Conservation (phyloP, 2,888 invertebrate species). For the Sceliomorpha sp. region DNA sequence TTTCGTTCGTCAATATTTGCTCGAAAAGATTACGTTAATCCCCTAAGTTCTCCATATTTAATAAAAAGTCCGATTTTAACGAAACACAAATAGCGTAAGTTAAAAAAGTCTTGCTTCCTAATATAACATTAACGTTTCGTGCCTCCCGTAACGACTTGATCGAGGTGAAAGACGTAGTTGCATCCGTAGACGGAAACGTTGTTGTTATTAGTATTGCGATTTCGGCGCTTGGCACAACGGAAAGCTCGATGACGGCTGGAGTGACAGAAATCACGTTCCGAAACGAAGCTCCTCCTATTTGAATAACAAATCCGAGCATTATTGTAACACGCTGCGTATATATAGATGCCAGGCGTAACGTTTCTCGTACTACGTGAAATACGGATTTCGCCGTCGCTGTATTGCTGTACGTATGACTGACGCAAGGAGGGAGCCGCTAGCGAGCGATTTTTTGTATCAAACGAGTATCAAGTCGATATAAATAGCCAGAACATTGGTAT, state of each 20-base stretch:
- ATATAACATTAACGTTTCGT: too few relatives aligned
- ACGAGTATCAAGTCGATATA: too few relatives aligned
- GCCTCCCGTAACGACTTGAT: too few relatives aligned
- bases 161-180: not conserved
- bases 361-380: constrained; percentile 33
- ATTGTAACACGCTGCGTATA: constrained; percentile 39
- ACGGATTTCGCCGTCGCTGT: constrained; percentile 25
- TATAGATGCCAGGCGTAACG: constrained; percentile 27
- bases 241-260: constrained; percentile 48
- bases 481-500: too few relatives aligned
- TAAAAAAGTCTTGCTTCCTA: too few relatives aligned
- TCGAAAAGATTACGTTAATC: too few relatives aligned
- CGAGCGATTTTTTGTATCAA: too few relatives aligned
- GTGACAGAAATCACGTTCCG: constrained; percentile 52
- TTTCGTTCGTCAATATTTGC: too few relatives aligned
- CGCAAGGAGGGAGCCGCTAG: constrained; percentile 4
- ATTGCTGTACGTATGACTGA: constrained; percentile 26
- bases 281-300: constrained; percentile 49
- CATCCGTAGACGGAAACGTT: constrained; percentile 24
- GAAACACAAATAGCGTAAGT: too few relatives aligned
- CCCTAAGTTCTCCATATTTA: too few relatives aligned
- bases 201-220: constrained; percentile 51
- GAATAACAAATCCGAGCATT: constrained; percentile 53
- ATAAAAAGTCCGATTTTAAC: too few relatives aligned
- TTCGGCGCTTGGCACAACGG: constrained; percentile 37